phyloP scores from a whole-genome alignment of 2,888 invertebrate genomes.

The Monochamus alternatus region DNA sequence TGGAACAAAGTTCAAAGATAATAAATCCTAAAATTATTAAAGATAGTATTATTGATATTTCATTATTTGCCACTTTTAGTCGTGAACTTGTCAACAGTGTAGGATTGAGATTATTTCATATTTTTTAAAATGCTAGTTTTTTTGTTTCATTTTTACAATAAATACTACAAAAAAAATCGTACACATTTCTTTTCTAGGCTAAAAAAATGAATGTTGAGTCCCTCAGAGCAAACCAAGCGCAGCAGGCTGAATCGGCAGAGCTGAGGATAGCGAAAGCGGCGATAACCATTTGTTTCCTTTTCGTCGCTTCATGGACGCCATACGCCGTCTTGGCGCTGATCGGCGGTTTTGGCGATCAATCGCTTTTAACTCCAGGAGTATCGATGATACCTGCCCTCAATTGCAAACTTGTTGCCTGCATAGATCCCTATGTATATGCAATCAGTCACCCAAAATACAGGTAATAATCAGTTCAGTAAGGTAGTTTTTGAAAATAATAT shows the following conservation, averaged over 20 bases:
- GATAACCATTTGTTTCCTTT: slow-evolving; percentile 89
- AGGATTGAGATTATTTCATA: no score
- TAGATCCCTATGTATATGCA: slow-evolving; percentile 93
- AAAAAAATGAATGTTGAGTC: slow-evolving; percentile 95
- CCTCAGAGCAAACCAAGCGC: slow-evolving; percentile 80
- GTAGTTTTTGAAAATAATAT: background rate
- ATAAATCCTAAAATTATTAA: no score
- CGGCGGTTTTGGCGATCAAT: slow-evolving; percentile 86
- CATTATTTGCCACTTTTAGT: no score
- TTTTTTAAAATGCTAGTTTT: no score
- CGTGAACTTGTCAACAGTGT: no score
- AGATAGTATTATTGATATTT: no score
- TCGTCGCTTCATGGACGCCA: slow-evolving; percentile 92
- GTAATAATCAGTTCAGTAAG: slow-evolving; percentile 66
- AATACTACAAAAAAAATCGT: background rate
- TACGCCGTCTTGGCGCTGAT: slow-evolving; percentile 88
- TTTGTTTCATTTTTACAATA: no score
- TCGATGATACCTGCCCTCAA: slow-evolving; percentile 91
- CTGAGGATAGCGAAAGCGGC: slow-evolving; percentile 91
- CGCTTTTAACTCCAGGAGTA: slow-evolving; percentile 81
- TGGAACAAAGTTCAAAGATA: no score
- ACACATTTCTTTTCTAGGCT: slow-evolving; percentile 72
- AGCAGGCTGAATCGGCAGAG: slow-evolving; percentile 82
- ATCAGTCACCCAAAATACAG: slow-evolving; percentile 93
- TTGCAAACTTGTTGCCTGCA: slow-evolving; percentile 91